Evolutionary conservation across 2,888 invertebrate genomes (phyloP).

Genomic region (Andrena chrysosceles): DNA sequence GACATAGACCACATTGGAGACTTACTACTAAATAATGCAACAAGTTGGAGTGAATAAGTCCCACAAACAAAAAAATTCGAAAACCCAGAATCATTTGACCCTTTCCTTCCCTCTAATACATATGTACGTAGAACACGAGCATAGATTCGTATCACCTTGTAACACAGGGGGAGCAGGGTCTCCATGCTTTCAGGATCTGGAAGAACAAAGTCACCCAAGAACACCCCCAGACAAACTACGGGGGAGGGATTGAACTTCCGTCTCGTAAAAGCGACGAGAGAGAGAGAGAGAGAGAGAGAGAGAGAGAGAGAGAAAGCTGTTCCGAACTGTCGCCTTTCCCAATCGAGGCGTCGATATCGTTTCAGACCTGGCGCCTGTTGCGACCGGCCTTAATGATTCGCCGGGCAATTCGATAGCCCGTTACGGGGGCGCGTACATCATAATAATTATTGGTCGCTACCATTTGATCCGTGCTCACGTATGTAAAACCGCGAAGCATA

Average conservation of each 20-base stretch:
- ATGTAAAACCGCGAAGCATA: conserved; percentile 55
- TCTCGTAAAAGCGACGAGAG: background rate
- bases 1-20: too few species aligned
- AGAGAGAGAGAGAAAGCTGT: background rate
- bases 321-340: background rate
- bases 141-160: background rate
- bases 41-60: too few species aligned
- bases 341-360: background rate
- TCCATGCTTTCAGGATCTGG: background rate
- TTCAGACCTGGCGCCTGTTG: conserved; percentile 44
- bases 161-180: background rate
- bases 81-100: too few species aligned
- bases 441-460: conserved; percentile 61
- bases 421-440: conserved; percentile 59
- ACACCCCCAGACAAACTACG: background rate
- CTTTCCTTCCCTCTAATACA: too few species aligned
- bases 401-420: conserved; percentile 69
- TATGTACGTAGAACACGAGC: background rate
- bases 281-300: too few species aligned
- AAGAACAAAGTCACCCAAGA: background rate
- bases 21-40: too few species aligned
- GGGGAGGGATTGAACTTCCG: conserved; percentile 22
- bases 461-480: conserved; percentile 41
- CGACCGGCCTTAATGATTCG: conserved; percentile 51
- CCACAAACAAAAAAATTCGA: too few species aligned